Conservation (phyloP, 2,113 vertebrate species). For the Clarias magur region DNA sequence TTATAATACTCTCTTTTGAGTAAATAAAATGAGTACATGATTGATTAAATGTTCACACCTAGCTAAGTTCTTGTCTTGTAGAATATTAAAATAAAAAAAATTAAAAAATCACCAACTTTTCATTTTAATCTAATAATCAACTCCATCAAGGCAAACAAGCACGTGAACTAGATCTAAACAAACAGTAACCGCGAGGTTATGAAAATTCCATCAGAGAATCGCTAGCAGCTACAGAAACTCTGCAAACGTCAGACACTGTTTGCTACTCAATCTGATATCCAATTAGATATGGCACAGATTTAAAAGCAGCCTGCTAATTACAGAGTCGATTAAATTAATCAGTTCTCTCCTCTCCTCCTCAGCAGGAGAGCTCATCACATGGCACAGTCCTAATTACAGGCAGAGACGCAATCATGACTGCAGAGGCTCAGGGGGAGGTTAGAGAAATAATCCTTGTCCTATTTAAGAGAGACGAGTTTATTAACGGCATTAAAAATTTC, state of each 20-base stretch:
- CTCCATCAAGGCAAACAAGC: background rate
- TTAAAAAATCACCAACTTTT: background rate
- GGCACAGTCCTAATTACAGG: slow-evolving; percentile 53
- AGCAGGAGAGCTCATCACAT: slow-evolving; percentile 47
- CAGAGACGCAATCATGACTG: slow-evolving; percentile 49
- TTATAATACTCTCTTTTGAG: background rate
- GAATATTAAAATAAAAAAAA: background rate
- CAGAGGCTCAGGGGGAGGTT: slow-evolving; percentile 34
- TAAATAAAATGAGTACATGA: background rate
- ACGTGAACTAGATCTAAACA: slow-evolving; percentile 1
- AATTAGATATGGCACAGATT: slow-evolving; percentile 46
- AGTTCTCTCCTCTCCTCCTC: slow-evolving; percentile 35
- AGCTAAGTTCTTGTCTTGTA: background rate
- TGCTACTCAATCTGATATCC: slow-evolving; percentile 34
- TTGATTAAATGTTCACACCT: background rate
- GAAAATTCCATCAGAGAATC: background rate
- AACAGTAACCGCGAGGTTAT: background rate
- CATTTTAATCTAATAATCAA: background rate
- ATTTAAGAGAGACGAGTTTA: slow-evolving; percentile 36
- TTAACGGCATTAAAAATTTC: slow-evolving; percentile 35
- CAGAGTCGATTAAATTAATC: slow-evolving; percentile 52
- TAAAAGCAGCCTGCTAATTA: slow-evolving; percentile 50
- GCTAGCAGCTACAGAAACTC: slow-evolving; percentile 12
- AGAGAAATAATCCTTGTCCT: slow-evolving; percentile 35
- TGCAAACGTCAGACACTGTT: slow-evolving; percentile 15